These are phyloP conservation scores for Eulemur albifrons DNA, from an alignment of 2,797 vertebrate species.

Conservation along the genomic window DNA sequence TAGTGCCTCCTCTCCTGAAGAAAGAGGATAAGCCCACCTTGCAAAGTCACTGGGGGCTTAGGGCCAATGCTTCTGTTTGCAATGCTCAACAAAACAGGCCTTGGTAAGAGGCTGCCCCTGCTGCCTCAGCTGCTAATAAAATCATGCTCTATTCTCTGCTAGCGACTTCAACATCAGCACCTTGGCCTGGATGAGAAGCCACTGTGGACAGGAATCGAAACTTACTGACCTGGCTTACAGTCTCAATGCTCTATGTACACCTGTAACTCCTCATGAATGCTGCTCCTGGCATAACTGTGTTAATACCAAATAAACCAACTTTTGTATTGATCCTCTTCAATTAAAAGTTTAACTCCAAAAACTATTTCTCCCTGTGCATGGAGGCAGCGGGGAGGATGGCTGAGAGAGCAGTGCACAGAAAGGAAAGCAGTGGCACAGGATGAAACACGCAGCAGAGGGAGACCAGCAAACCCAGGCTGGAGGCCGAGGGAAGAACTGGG, in stretches of 20 bases:
- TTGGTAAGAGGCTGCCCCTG: rapidly evolving
- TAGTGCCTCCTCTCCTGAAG: neutral
- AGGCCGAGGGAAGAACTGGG: neutral
- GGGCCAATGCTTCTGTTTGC: neutral
- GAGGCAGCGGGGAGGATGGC: too few species aligned
- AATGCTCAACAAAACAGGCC: neutral
- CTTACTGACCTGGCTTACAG: neutral
- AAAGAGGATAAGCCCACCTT: neutral
- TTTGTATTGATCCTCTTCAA: rapidly evolving
- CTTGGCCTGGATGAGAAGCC: neutral
- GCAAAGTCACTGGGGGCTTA: rapidly evolving
- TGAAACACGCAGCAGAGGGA: rapidly evolving
- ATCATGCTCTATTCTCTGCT: rapidly evolving
- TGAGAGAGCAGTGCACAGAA: neutral
- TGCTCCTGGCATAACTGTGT: rapidly evolving
- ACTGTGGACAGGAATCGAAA: neutral
- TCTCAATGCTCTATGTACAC: rapidly evolving
- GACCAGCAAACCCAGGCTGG: too few species aligned
- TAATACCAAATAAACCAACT: neutral
- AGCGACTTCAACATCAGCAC: rapidly evolving
- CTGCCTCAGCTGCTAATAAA: rapidly evolving
- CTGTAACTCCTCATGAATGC: neutral
- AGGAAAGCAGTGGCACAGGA: neutral
- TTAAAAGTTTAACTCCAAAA: neutral
- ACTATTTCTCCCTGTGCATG: neutral